Evolutionary conservation across 2,888 invertebrate genomes (phyloP).

Genomic region (Chrysina gloriosa): DNA sequence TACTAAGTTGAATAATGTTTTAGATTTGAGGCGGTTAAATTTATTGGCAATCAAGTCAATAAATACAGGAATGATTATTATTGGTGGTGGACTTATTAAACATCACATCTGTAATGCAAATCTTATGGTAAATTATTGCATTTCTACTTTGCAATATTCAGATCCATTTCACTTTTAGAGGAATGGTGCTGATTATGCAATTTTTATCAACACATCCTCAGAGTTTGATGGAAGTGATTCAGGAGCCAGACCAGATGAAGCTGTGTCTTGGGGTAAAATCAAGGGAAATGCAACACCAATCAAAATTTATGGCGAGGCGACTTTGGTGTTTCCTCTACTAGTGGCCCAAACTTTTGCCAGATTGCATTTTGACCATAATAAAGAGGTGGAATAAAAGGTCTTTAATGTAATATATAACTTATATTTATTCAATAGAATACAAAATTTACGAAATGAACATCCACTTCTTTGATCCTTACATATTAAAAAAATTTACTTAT

Average conservation of each 20-base stretch:
- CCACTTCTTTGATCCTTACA: background rate
- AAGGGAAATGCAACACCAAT: conserved; percentile 87
- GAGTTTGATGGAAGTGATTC: conserved; percentile 99
- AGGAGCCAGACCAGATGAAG: conserved; percentile 98
- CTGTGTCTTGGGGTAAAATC: conserved; percentile 99
- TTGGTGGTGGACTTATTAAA: conserved; percentile 97
- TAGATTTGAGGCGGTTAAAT: conserved; percentile 89
- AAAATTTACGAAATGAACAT: conserved; percentile 25
- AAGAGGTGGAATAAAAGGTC: conserved; percentile 21
- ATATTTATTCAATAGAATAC: conserved; percentile 32
- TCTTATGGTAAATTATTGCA: conserved; percentile 90
- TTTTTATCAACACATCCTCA: conserved; percentile 93
- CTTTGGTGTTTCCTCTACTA: conserved; percentile 91
- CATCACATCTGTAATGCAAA: conserved; percentile 99
- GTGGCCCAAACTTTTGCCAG: conserved; percentile 97
- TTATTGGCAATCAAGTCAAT: conserved; percentile 93
- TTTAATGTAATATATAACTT: background rate
- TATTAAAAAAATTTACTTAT: conserved; percentile 28
- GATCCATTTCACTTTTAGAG: conserved; percentile 67
- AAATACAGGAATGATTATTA: conserved; percentile 95
- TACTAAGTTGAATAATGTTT: too few relatives aligned
- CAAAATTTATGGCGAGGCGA: conserved; percentile 94
- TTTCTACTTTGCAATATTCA: background rate
- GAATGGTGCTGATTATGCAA: conserved; percentile 96
- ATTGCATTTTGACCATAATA: conserved; percentile 62